A percentile compares a stretch with the other conserved stretches of the same genome.
Conservation (phyloP, 1,140 invertebrate genomes). For the Zaprionus camerounensis region DNA sequence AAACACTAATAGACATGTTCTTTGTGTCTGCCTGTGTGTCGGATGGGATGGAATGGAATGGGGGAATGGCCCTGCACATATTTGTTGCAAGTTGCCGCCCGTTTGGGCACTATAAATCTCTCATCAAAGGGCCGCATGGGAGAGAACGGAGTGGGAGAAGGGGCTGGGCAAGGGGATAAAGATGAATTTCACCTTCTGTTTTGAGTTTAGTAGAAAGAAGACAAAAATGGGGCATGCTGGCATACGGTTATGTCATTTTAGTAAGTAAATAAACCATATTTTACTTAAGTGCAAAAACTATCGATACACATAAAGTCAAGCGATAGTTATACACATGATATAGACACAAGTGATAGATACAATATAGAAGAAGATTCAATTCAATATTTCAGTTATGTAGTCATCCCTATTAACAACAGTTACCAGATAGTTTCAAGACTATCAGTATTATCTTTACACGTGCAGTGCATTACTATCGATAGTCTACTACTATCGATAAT, state of each 20-base stretch:
- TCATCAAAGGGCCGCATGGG: slow-evolving; percentile 1
- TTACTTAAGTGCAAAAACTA: neutral
- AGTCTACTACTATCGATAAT: neutral
- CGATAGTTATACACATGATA: neutral
- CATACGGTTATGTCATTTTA: neutral
- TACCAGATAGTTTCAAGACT: neutral
- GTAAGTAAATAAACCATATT: neutral
- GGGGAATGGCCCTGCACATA: slow-evolving; percentile 14
- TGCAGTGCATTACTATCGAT: neutral
- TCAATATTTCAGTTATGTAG: neutral
- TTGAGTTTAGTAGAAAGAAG: neutral
- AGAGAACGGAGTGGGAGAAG: neutral
- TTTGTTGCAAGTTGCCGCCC: slow-evolving; percentile 36
- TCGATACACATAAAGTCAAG: neutral
- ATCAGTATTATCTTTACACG: no score
- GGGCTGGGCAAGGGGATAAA: neutral
- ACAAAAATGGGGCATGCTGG: neutral
- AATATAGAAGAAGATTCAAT: neutral
- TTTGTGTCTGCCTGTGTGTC: slow-evolving; percentile 1
- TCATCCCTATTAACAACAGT: slow-evolving; percentile 4
- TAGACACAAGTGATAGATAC: neutral
- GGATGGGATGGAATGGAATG: neutral
- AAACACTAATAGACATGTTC: slow-evolving; percentile 41
- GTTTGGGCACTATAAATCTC: slow-evolving; percentile 39
- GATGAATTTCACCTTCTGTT: neutral